phyloP scores from a whole-genome alignment of 2,888 invertebrate genomes.

The Patella ulyssiponensis region DNA sequence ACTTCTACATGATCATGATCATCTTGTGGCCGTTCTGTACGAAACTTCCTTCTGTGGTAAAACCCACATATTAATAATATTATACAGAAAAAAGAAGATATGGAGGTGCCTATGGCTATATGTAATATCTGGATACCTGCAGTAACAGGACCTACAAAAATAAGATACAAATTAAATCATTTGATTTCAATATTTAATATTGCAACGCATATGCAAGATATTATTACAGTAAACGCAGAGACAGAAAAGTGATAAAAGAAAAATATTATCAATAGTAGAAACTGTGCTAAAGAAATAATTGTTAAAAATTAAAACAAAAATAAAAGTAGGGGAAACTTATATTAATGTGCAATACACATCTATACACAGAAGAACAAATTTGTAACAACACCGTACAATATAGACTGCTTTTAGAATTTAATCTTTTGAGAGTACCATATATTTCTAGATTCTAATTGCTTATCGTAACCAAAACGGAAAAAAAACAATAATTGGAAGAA shows the following conservation, averaged over 20 bases:
- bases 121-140: conserved; percentile 60
- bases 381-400: too few relatives aligned
- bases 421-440: too few relatives aligned
- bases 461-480: too few relatives aligned
- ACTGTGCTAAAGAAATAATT: not conserved
- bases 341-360: too few relatives aligned
- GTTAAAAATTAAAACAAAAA: not conserved
- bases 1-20: conserved; percentile 65
- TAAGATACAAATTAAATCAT: not conserved
- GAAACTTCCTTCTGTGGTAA: conserved; percentile 61
- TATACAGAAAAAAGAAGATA: conserved; percentile 66
- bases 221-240: not conserved
- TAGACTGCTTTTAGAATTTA: too few relatives aligned
- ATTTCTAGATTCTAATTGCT: too few relatives aligned
- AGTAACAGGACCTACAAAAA: conserved; percentile 40
- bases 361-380: too few relatives aligned
- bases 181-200: not conserved
- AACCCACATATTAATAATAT: conserved; percentile 64
- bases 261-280: too few relatives aligned
- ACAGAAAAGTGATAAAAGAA: not conserved
- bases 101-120: conserved; percentile 66
- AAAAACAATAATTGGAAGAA: too few relatives aligned
- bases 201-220: not conserved
- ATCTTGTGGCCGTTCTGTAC: conserved; percentile 49
- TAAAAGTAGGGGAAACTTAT: not conserved